Evolutionary conservation across 1,140 invertebrate species (phyloP).

Genomic region (Cotesia chilonis): DNA sequence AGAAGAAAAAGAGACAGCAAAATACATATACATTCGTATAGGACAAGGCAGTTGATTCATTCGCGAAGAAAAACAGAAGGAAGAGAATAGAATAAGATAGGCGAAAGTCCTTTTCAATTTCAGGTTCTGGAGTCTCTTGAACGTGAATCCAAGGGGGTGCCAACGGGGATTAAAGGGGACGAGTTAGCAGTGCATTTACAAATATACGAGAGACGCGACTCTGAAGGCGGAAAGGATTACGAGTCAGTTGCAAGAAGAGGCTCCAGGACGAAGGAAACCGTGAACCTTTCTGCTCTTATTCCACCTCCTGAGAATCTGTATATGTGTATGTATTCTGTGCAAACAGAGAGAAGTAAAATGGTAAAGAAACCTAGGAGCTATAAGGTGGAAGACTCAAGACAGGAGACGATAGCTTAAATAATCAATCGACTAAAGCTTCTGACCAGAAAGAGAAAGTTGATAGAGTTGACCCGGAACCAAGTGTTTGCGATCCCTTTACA

Average conservation of each 20-base stretch:
- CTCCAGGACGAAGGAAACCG: not conserved
- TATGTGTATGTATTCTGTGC: no score
- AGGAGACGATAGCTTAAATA: slow-evolving; percentile 3
- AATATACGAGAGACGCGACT: slow-evolving; percentile 16
- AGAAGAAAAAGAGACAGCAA: not conserved
- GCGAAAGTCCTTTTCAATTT: slow-evolving; percentile 14
- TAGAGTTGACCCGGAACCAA: slow-evolving; percentile 9
- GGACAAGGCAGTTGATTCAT: slow-evolving; percentile 4
- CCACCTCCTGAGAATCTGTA: not conserved
- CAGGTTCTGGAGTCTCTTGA: not conserved
- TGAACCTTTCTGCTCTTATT: not conserved
- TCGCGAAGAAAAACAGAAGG: not conserved
- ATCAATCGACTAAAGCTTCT: slow-evolving; percentile 4
- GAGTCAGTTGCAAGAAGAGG: slow-evolving; percentile 10
- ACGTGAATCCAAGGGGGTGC: not conserved
- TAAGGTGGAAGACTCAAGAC: no score
- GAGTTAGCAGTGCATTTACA: slow-evolving; percentile 15
- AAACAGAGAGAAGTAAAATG: not conserved
- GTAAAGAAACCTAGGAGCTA: not conserved
- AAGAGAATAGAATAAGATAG: no score
- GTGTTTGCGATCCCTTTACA: slow-evolving; percentile 9
- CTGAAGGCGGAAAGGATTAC: slow-evolving; percentile 14
- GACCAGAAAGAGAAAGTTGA: slow-evolving; percentile 5
- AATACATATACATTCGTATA: no score
- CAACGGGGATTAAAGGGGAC: slow-evolving; percentile 2